Percentiles rank a stretch among this genome's conserved stretches.
These are phyloP conservation scores for Uromys caudimaculatus DNA, from an alignment of 2,797 vertebrate species.

Conservation along the genomic window DNA sequence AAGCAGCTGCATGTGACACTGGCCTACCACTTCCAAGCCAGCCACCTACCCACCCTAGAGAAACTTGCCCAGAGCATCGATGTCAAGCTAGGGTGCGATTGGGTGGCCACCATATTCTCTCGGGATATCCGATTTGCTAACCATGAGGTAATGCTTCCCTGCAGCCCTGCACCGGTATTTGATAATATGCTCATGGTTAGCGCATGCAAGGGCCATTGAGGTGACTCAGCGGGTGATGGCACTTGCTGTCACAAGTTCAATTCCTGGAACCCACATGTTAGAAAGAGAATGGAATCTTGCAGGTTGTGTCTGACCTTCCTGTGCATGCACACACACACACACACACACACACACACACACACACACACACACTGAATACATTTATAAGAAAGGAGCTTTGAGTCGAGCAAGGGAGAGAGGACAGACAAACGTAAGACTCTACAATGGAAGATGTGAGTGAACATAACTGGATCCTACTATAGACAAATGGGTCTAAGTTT, in stretches of 20 bases:
- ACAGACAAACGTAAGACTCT: not conserved
- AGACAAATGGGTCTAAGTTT: not conserved
- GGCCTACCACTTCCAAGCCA: constrained; percentile 97
- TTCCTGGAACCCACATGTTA: not conserved
- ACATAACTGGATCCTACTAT: fast-evolving
- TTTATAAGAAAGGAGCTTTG: not conserved
- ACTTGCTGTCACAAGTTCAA: not conserved
- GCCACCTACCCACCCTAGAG: constrained; percentile 93
- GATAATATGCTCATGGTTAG: not conserved
- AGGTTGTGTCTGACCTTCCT: not conserved
- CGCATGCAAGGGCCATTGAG: not conserved
- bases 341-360: not conserved
- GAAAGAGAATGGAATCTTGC: not conserved
- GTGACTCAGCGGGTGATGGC: not conserved
- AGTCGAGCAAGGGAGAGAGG: not conserved
- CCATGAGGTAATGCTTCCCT: constrained; percentile 91
- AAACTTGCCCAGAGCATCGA: constrained; percentile 95
- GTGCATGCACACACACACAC: not conserved
- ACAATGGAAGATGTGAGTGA: too few relatives aligned
- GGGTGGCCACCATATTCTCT: constrained; percentile 96
- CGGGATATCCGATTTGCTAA: constrained; percentile 98
- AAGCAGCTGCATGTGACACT: constrained; percentile 98
- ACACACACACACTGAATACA: not conserved
- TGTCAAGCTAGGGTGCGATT: constrained; percentile 94
- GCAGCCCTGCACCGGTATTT: not conserved